Evolutionary conservation across 1,140 invertebrate species (phyloP), one percentile per base, ranked within the genome.

Genomic region (Drosophila albomicans): DNA sequence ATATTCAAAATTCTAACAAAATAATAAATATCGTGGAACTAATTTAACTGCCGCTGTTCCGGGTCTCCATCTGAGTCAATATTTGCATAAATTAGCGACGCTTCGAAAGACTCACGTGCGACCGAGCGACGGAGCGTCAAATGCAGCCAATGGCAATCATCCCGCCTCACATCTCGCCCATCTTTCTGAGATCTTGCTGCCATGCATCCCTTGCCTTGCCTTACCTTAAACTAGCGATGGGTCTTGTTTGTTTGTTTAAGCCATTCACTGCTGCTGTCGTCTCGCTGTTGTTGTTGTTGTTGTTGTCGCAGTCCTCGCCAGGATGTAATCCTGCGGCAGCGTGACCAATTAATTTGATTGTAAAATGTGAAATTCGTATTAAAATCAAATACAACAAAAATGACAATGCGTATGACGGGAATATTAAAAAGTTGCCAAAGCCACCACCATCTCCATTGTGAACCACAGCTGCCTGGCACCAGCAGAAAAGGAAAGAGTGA

Each of bases 291-390:
- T 57, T 20, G 16, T 13, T 20, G 16, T 13, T 61, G 41, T 45
- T 20, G 56, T 25, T 54, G 54, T 57, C 16, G 57, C 52, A 48
- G 65, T 32, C 66, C 71, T 72, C 38, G 61, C 65, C 70, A 56
- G 75, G 72, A 69, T 88, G 85, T 90, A 81, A 85, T 90, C 79
- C 85, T 85, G 85, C 73, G 74, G 72, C 85, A 89, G 89, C 89
- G 89, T 91, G 89, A 91, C 89, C 89, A 91, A 91, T 91, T 91
- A 91, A 91, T 91, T 91, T 91, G 89, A 91, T 91, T 91, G 89
- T 91, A 86, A 91, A 91, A 86, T 90, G 81, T 89, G 81, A 89
- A 89, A 89, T 89, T 90, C 77, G 86, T 91, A 91, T 91, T 91
- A 91, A 91, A 91, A 91, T 89, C 89, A 91, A 91, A 91, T 91